Evolutionary conservation across 1,140 invertebrate genomes (phyloP), one percentile per base, ranked within the genome.

Genomic region (Drosophila tsacasi): DNA sequence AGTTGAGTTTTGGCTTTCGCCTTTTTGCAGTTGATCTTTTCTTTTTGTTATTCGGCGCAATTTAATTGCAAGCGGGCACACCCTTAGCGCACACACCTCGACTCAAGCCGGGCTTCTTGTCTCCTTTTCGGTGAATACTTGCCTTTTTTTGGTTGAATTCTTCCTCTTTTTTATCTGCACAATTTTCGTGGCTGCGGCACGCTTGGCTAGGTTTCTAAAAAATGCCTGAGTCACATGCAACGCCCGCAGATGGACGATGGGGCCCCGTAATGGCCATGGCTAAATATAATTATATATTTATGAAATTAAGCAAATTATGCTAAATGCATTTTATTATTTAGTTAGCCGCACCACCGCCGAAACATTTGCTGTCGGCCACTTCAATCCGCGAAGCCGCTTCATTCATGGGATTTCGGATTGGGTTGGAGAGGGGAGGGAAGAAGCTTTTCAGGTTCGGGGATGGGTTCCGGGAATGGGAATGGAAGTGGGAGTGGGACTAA

Each of bases 301-400:
- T 90, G 85, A 90, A 90, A 90, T 90, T 82, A 84, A 89, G 66
- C 78, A 81, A 90, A 90, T 90, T 81, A 90, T 90, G 85, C 79
- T 84, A 90, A 89, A 90, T 89, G 81, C 75, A 89, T 79, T 90
- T 76, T 79, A 90, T 84, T 81, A 89, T 89, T 83, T 78, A 81
- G 79, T 84, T 84, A 74, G 47, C 66, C 72, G 60, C 69, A 85
- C 60, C 76, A 63, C 47, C 65, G 60, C 52, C 74, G 21, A 58
- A 54, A 47, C 52, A 57, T 35, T 65, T 37, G 44, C 49, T 40
- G 54, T 72, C 67, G 67, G 62, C 61, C 77, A 68, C 77, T 80
- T 75, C 58, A 80, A 80, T 68, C 37, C 71, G 30, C 42, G n/a
- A 39, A n/a, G 54, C 54, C 54, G 32, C 21, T 35, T 30, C 42